Conservation (phyloP, 2,797 vertebrate species). For the Moxostoma hubbsi region DNA sequence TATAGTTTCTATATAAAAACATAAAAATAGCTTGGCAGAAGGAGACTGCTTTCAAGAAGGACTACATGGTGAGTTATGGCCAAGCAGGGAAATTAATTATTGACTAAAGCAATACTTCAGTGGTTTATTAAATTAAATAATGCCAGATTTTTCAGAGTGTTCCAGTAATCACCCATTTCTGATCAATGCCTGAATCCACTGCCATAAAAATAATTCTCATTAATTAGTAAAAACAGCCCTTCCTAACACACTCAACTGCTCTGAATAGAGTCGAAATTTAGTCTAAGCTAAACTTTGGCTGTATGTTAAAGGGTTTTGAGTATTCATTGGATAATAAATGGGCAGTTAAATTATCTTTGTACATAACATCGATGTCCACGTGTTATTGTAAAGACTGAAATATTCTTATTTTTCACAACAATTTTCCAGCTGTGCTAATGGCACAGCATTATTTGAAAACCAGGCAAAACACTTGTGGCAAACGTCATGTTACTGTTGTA, state of each 20-base stretch:
- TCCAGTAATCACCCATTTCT: constrained; percentile 54
- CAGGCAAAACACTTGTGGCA: neutral
- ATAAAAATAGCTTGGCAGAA: constrained; percentile 31
- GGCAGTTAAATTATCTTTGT: constrained; percentile 20
- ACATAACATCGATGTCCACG: constrained; percentile 19
- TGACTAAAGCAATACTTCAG: constrained; percentile 55
- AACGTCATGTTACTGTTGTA: too few relatives aligned
- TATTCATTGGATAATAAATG: constrained; percentile 35
- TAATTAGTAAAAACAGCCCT: constrained; percentile 46
- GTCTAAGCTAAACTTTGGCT: too few relatives aligned
- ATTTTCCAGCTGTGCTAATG: neutral
- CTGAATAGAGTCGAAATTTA: neutral
- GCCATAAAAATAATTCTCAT: constrained; percentile 59
- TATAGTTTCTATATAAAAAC: constrained; percentile 9
- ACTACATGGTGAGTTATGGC: constrained; percentile 44
- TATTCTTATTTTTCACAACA: neutral
- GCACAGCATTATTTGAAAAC: neutral
- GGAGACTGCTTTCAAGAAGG: constrained; percentile 4
- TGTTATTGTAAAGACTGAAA: constrained; percentile 30
- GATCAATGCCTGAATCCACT: constrained; percentile 58
- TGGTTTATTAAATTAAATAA: constrained; percentile 63
- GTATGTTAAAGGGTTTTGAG: neutral
- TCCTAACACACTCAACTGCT: constrained; percentile 14
- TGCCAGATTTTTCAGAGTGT: constrained; percentile 50
- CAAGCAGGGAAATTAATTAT: constrained; percentile 52